These are phyloP conservation scores for Drosophila melanocephala DNA, from an alignment of 2,888 invertebrate species.

Conservation along the genomic window DNA sequence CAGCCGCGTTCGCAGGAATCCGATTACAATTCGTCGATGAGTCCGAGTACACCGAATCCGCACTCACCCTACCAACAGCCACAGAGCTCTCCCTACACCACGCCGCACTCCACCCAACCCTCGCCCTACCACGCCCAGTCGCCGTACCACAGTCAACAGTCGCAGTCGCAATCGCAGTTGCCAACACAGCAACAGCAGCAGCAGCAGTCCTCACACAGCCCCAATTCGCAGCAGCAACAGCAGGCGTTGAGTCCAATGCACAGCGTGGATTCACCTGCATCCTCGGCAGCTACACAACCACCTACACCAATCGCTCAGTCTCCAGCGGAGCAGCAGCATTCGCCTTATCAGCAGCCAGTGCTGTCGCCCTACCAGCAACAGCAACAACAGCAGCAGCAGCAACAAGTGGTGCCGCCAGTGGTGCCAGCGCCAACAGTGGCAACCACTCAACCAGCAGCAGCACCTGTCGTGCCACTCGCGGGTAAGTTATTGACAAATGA, in stretches of 20 bases:
- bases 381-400: slow-evolving; percentile 55
- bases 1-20: slow-evolving; percentile 86
- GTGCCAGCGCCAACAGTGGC: slow-evolving; percentile 83
- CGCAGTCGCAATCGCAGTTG: slow-evolving; percentile 48
- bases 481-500: slow-evolving; percentile 7
- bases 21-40: slow-evolving; percentile 87
- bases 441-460: slow-evolving; percentile 31
- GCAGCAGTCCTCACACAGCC: slow-evolving; percentile 69
- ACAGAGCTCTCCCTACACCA: slow-evolving; percentile 85
- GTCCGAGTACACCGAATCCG: slow-evolving; percentile 86
- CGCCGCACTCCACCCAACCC: slow-evolving; percentile 81
- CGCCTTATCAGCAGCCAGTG: slow-evolving; percentile 86
- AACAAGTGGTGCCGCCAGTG: slow-evolving; percentile 76
- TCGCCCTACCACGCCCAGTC: slow-evolving; percentile 85
- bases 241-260: slow-evolving; percentile 80
- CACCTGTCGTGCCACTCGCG: slow-evolving; percentile 57
- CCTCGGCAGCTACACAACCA: slow-evolving; percentile 82
- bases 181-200: slow-evolving; percentile 57
- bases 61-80: slow-evolving; percentile 87
- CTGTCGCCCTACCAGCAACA: slow-evolving; percentile 85
- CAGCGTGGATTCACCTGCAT: slow-evolving; percentile 81
- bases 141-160: slow-evolving; percentile 80
- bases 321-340: slow-evolving; percentile 85
- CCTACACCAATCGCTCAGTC: slow-evolving; percentile 82
- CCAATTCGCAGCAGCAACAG: slow-evolving; percentile 72